phyloP scores from a whole-genome alignment of 2,888 invertebrate species.

The Scaeva pyrastri region DNA sequence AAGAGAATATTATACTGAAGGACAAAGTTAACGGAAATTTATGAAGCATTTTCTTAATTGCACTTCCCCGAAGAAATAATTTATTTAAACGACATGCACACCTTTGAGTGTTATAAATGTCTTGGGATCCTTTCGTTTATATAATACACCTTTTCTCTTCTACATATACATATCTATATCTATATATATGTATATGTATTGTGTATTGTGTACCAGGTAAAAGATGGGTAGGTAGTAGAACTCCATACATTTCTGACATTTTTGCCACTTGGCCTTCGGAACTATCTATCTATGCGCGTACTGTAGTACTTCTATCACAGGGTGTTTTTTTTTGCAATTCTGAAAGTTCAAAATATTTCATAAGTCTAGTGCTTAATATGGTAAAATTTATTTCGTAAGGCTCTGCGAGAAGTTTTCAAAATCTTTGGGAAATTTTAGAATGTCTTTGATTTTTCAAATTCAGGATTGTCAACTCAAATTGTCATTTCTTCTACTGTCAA shows the following conservation, averaged over 20 bases:
- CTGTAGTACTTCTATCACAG: background rate
- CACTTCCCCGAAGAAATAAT: slow-evolving; percentile 83
- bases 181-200: background rate
- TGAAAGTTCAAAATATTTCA: no score
- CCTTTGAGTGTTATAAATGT: slow-evolving; percentile 76
- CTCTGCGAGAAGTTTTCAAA: no score
- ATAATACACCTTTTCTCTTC: slow-evolving; percentile 5
- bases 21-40: slow-evolving; percentile 81
- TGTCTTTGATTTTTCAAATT: no score
- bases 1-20: slow-evolving; percentile 75
- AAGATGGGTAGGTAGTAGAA: background rate
- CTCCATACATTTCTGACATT: slow-evolving; percentile 52
- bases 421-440: no score
- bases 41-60: slow-evolving; percentile 84
- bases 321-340: slow-evolving; percentile 4
- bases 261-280: slow-evolving; percentile 57
- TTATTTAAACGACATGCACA: slow-evolving; percentile 83
- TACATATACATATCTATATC: no score
- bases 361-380: no score
- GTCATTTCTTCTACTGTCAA: no score
- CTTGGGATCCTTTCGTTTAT: slow-evolving; percentile 58
- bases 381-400: no score
- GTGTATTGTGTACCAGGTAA: background rate
- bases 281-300: slow-evolving; percentile 27
- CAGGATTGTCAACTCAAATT: no score